These are phyloP conservation scores for Enteromius trimaculatus DNA, from an alignment of 2,797 vertebrate species.

Conservation along the genomic window DNA sequence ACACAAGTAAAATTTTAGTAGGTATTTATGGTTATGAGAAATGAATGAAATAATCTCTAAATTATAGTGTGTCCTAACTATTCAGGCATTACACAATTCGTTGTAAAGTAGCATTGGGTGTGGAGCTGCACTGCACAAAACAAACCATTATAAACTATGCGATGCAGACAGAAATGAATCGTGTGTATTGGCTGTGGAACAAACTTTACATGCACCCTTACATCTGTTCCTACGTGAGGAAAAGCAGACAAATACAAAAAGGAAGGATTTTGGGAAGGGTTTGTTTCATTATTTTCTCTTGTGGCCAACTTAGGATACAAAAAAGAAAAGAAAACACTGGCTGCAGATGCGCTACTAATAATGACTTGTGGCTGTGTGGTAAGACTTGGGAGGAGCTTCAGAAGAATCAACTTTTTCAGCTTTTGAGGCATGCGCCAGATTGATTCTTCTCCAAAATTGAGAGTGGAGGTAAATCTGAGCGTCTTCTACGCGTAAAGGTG, in stretches of 20 bases:
- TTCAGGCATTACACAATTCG: neutral
- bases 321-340: constrained; percentile 4
- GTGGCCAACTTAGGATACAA: neutral
- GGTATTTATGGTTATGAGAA: neutral
- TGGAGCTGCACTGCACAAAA: neutral
- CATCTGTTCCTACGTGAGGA: neutral
- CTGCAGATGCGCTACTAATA: constrained; percentile 33
- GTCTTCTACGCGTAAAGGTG: neutral
- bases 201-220: neutral
- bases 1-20: no score
- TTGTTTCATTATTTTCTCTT: neutral
- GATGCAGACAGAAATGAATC: neutral
- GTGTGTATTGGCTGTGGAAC: neutral
- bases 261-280: neutral
- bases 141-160: constrained; percentile 4
- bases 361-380: constrained; percentile 67
- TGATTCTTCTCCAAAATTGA: constrained; percentile 24
- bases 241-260: neutral
- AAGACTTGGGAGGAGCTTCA: constrained; percentile 84
- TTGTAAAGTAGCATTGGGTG: neutral
- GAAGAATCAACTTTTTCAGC: constrained; percentile 76
- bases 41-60: neutral
- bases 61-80: neutral
- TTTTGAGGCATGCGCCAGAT: constrained; percentile 74
- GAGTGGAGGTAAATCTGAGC: constrained; percentile 14